A percentile compares a stretch with the other conserved stretches of the same genome.
Conservation (phyloP, 1,140 invertebrate species). For the Drepana arcuata region DNA sequence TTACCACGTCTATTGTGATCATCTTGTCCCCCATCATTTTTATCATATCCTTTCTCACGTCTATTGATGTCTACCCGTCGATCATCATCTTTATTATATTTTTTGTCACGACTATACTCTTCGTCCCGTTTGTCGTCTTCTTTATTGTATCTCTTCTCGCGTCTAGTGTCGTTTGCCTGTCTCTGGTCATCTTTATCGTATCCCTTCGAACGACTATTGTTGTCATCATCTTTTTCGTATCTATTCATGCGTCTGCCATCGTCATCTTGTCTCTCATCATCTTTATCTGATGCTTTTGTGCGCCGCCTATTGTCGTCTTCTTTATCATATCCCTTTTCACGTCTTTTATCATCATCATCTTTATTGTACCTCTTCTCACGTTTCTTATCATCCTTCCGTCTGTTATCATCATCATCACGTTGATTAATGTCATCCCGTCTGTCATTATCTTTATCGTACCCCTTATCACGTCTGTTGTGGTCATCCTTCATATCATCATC, state of each 20-base stretch:
- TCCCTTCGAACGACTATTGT: neutral
- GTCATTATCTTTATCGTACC: neutral
- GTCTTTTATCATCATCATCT: slow-evolving; percentile 1
- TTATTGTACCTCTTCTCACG: neutral
- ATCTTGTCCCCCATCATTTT: slow-evolving; percentile 2
- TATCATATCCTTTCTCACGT: slow-evolving; percentile 4
- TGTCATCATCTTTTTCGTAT: neutral
- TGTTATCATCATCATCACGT: slow-evolving; percentile 6
- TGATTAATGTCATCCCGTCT: slow-evolving; percentile 1
- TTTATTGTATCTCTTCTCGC: slow-evolving; percentile 12
- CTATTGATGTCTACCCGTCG: no score
- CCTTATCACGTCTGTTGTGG: slow-evolving; percentile 2
- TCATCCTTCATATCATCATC: neutral
- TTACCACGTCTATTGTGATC: slow-evolving; percentile 4
- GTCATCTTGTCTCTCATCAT: slow-evolving; percentile 4
- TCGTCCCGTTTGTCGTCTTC: no score
- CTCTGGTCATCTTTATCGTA: slow-evolving; percentile 4
- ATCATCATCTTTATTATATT: slow-evolving; percentile 6
- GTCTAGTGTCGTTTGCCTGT: slow-evolving; percentile 8
- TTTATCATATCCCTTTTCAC: slow-evolving; percentile 1
- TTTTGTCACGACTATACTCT: no score
- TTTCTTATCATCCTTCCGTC: slow-evolving; percentile 10
- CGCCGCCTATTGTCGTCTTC: no score
- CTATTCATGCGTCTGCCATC: slow-evolving; percentile 2
- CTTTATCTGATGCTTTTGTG: slow-evolving; percentile 4